Conservation (phyloP, 2,113 vertebrate genomes). For the Bambusicola thoracicus region DNA sequence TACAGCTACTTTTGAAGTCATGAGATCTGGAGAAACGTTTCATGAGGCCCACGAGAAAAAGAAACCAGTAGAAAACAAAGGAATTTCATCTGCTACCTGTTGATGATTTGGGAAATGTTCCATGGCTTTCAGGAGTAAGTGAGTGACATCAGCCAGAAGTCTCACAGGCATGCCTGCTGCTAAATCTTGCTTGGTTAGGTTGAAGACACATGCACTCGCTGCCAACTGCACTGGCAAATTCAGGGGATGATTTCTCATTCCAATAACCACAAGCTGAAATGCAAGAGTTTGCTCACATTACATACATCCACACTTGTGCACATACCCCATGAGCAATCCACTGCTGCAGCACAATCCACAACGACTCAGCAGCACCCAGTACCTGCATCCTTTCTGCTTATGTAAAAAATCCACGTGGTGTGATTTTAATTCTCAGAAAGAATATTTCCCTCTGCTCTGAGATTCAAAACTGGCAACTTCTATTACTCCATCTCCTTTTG, state of each 20-base stretch:
- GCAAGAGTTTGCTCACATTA: neutral
- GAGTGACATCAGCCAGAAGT: conserved; percentile 90
- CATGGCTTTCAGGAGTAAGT: conserved; percentile 96
- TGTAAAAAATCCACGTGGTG: conserved; percentile 22
- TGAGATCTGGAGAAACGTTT: neutral
- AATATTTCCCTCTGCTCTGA: neutral
- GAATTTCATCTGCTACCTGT: conserved; percentile 72
- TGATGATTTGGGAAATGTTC: conserved; percentile 98
- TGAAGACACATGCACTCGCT: conserved; percentile 97
- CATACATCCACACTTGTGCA: neutral
- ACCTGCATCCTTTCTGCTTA: neutral
- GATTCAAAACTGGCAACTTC: neutral
- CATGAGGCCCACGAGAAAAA: neutral
- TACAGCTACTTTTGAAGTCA: neutral
- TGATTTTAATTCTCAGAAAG: neutral
- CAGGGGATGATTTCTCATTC: conserved; percentile 96
- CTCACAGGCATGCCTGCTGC: conserved; percentile 94
- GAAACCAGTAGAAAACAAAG: neutral
- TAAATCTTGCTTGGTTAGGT: conserved; percentile 97
- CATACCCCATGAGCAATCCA: neutral
- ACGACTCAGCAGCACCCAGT: neutral
- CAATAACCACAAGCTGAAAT: conserved; percentile 90
- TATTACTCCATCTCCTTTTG: neutral
- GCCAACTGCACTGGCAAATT: conserved; percentile 97
- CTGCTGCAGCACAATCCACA: neutral